A percentile compares a stretch with the other conserved stretches of the same genome.
Conservation (phyloP, 2,113 vertebrate species). For the Chaetodon trifascialis region DNA sequence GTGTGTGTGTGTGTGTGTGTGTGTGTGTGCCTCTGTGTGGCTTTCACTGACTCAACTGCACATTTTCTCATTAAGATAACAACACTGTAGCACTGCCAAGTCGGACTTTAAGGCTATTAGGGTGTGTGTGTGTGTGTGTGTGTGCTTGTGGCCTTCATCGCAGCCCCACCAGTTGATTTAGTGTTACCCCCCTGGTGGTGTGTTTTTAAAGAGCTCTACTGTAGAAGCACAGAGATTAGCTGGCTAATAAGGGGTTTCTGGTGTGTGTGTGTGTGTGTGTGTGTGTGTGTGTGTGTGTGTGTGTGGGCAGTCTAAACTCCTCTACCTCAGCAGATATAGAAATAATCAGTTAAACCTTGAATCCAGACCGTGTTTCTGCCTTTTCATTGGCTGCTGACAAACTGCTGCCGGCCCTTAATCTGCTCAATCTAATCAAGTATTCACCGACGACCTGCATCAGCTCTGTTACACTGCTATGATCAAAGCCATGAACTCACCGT, state of each 20-base stretch:
- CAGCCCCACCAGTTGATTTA: constrained; percentile 37
- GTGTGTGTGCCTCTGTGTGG: no score
- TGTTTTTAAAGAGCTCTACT: constrained; percentile 29
- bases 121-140: constrained; percentile 11
- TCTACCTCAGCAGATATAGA: not conserved
- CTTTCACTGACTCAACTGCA: constrained; percentile 6
- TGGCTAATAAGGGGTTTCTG: constrained; percentile 31
- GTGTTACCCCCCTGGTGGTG: constrained; percentile 19
- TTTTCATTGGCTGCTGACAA: not conserved
- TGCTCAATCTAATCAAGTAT: no score
- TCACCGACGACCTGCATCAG: no score
- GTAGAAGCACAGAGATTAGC: constrained; percentile 12
- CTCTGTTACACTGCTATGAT: no score
- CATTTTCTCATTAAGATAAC: constrained; percentile 40
- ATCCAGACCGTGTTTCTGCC: not conserved
- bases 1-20: no score
- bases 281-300: constrained; percentile 14
- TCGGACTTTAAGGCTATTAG: not conserved
- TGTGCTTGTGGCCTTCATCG: constrained; percentile 18
- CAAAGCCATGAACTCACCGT: no score
- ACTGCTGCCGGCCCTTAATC: not conserved
- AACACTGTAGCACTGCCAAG: constrained; percentile 11
- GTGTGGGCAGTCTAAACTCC: not conserved
- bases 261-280: constrained; percentile 2
- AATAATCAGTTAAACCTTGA: constrained; percentile 14